These are phyloP conservation scores for Caenorhabditis virilis DNA, from an alignment of 2,888 invertebrate genomes.

Conservation along the genomic window DNA sequence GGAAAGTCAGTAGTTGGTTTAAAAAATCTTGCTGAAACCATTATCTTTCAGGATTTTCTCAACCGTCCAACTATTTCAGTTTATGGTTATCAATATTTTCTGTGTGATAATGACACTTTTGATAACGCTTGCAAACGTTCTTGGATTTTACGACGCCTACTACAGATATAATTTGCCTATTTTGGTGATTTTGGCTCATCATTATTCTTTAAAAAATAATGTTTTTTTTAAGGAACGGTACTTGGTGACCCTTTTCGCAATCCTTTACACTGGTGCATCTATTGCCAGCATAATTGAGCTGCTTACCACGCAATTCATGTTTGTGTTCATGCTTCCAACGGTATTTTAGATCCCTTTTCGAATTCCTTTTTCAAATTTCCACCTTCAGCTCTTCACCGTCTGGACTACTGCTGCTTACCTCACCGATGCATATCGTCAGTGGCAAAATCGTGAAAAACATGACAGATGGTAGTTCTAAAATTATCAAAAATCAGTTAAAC, in stretches of 20 bases:
- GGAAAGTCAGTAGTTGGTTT: constrained; percentile 24
- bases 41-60: constrained; percentile 39
- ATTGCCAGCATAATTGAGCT: constrained; percentile 32
- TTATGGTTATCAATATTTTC: constrained; percentile 57
- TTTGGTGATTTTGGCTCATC: constrained; percentile 31
- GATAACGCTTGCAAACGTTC: constrained; percentile 47
- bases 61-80: constrained; percentile 54
- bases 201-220: constrained; percentile 4
- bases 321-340: constrained; percentile 36
- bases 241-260: constrained; percentile 50
- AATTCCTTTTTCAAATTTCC: constrained; percentile 4
- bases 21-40: background rate
- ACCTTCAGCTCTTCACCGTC: constrained; percentile 37
- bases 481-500: background rate
- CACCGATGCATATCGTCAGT: constrained; percentile 35
- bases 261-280: constrained; percentile 45
- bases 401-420: constrained; percentile 35
- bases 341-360: constrained; percentile 19
- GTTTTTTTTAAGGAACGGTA: too few species aligned
- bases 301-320: constrained; percentile 29
- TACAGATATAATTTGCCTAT: constrained; percentile 59
- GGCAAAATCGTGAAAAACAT: constrained; percentile 11
- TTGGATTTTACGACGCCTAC: constrained; percentile 54
- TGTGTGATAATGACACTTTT: constrained; percentile 46
- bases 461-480: background rate